A percentile compares a stretch with the other conserved stretches of the same genome.
These are phyloP conservation scores for Eospalax fontanierii DNA, from an alignment of 2,797 vertebrate genomes.

Conservation along the genomic window DNA sequence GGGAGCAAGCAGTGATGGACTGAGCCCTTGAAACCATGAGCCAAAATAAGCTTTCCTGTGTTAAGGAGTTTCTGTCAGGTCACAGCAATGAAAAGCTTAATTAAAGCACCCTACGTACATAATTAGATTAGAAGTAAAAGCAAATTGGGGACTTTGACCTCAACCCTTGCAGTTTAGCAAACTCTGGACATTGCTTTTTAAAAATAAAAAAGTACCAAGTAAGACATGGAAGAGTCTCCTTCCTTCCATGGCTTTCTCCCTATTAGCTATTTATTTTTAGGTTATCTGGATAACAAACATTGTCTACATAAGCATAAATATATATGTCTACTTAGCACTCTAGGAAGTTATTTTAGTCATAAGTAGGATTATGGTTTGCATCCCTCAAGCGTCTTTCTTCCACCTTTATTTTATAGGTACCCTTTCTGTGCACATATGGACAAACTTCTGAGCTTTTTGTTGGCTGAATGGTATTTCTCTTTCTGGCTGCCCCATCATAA, in stretches of 20 bases:
- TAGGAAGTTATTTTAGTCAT: not conserved
- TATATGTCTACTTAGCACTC: not conserved
- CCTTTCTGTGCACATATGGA: not conserved
- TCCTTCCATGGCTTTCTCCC: not conserved
- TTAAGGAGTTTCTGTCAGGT: not conserved
- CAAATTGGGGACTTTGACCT: not conserved
- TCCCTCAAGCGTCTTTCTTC: not conserved
- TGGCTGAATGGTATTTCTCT: not conserved
- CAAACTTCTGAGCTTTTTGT: not conserved
- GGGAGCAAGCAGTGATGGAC: not conserved
- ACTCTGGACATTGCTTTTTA: not conserved
- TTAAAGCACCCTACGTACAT: not conserved
- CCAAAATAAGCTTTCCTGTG: not conserved
- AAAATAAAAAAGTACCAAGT: no score
- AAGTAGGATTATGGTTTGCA: constrained; percentile 1
- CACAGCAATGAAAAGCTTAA: not conserved
- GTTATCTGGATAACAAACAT: not conserved
- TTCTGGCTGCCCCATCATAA: not conserved
- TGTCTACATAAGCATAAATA: constrained; percentile 30
- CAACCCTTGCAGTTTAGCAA: not conserved
- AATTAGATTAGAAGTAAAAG: constrained; percentile 2
- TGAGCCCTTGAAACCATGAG: not conserved
- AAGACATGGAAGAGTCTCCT: not conserved
- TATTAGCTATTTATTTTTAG: constrained; percentile 40
- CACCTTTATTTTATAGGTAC: not conserved